Evolutionary conservation across 2,888 invertebrate genomes (phyloP), one percentile per base, ranked within the genome.

Genomic region (Oligia latruncula): DNA sequence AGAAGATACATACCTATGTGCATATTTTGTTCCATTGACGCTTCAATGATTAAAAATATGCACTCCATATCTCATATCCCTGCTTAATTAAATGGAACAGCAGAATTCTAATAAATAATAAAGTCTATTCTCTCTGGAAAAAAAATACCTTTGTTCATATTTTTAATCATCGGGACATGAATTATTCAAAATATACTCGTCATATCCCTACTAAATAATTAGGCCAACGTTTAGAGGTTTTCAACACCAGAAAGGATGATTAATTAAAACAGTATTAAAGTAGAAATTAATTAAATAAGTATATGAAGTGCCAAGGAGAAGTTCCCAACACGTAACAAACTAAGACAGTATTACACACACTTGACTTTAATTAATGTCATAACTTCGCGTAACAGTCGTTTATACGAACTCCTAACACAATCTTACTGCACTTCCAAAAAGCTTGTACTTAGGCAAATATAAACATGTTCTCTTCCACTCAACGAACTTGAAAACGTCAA

Each of bases 291-390:
- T 81, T 77, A 58, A 65, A 82, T 82, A 49, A 64, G 74, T 71
- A 43, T 62, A 81, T 82, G 77, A 82, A 77, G 70, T 82, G 65
- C 58, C 68, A 58, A 52, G 49, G 43, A 65, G 65, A 77, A 82
- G 29, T 83, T 78, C n/a, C 0, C 35, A 80, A 74, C 84, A 80
- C 74, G 66, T 80, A 71, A 52, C 74, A 79, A 82, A 82, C 71
- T 82, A 67, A 35, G 43, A 82, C 82, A 84, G 80, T 82, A 81
- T 81, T 71, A 80, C 62, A 84, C 84, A 84, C 84, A 80, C 82
- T 82, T 82, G 60, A 49, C 65, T 80, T 66, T 66, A 80, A 71
- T 84, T 82, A 82, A 83, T 80, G 84, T 72, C 71, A 78, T 58
- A 83, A 82, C 68, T 83, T 78, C 29, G 68, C 15, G 49, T 43